phyloP scores from a whole-genome alignment of 2,888 invertebrate species.

The Ophioninae sp. region DNA sequence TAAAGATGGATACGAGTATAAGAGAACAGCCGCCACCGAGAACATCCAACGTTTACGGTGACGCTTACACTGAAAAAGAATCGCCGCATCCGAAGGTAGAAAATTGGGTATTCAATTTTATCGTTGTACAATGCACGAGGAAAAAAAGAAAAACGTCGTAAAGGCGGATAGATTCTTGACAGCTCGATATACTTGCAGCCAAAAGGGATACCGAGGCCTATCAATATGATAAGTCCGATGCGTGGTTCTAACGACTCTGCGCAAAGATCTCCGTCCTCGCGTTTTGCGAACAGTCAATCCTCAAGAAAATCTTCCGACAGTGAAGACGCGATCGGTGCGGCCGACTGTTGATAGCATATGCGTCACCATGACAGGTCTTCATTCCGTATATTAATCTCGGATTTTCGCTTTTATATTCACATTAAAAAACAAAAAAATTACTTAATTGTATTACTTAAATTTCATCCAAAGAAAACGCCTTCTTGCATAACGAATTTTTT shows the following conservation, averaged over 20 bases:
- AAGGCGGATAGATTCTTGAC: constrained; percentile 3
- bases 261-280: constrained; percentile 51
- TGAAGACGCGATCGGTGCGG: constrained; percentile 39
- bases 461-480: constrained; percentile 62
- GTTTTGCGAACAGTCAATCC: constrained; percentile 56
- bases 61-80: constrained; percentile 35
- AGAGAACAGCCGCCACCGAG: constrained; percentile 44
- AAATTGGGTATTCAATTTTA: constrained; percentile 18
- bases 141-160: not conserved
- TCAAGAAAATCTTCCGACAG: constrained; percentile 54
- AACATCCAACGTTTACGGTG: constrained; percentile 33
- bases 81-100: constrained; percentile 46
- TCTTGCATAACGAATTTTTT: constrained; percentile 49
- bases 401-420: constrained; percentile 51
- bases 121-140: constrained; percentile 14
- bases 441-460: constrained; percentile 57
- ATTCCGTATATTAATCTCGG: constrained; percentile 45
- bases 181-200: constrained; percentile 49
- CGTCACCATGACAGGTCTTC: constrained; percentile 39
- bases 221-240: constrained; percentile 34
- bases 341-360: constrained; percentile 57
- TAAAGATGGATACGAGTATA: constrained; percentile 30
- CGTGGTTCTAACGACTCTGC: constrained; percentile 46
- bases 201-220: constrained; percentile 32
- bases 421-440: constrained; percentile 35